Evolutionary conservation across 2,888 invertebrate genomes (phyloP).

Genomic region (Bombylius major): DNA sequence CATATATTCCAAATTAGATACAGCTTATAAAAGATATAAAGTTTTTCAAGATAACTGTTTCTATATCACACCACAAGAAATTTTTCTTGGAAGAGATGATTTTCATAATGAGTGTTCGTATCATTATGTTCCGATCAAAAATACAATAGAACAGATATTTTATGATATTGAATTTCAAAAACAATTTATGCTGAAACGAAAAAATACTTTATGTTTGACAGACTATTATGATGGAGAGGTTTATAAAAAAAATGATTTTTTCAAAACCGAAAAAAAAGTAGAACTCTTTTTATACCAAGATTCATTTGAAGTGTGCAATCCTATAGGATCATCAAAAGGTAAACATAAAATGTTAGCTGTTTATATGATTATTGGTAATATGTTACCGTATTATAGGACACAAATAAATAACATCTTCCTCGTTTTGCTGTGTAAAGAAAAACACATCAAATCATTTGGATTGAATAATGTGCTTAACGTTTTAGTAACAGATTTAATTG

Average conservation of each 20-base stretch:
- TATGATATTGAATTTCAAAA: background rate
- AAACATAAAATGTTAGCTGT: constrained; percentile 9
- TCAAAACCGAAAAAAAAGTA: background rate
- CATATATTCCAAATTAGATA: background rate
- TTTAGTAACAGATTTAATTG: constrained; percentile 5
- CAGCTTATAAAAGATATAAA: background rate
- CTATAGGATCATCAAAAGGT: constrained; percentile 7
- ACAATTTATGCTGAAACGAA: background rate
- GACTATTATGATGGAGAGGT: background rate
- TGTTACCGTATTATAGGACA: background rate
- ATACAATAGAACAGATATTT: background rate
- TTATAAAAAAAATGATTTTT: background rate
- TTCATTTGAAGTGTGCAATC: constrained; percentile 9
- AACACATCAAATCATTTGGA: constrained; percentile 1
- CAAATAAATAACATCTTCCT: background rate
- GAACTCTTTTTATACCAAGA: constrained; percentile 8
- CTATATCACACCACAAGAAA: background rate
- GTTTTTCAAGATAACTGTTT: background rate
- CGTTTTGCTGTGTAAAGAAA: constrained; percentile 7
- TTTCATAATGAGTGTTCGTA: background rate
- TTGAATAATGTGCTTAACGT: constrained; percentile 2
- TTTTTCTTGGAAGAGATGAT: background rate
- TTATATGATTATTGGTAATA: constrained; percentile 5
- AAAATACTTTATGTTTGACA: background rate
- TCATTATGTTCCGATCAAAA: background rate